phyloP scores from a whole-genome alignment of 2,888 invertebrate genomes.

The Mycogona germanica region DNA sequence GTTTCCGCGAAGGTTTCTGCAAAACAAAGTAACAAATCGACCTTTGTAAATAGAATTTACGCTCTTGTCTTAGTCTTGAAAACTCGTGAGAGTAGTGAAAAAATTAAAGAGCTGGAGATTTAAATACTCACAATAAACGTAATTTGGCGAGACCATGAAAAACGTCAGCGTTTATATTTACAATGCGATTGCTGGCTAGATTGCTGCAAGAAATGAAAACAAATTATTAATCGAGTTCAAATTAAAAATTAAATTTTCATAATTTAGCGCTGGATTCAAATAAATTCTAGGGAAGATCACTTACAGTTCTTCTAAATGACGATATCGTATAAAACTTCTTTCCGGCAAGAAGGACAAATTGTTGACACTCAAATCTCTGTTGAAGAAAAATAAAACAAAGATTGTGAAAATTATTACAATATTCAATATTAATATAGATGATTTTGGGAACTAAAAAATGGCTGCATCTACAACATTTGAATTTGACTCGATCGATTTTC shows the following conservation, averaged over 20 bases:
- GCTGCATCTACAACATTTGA: too few relatives aligned
- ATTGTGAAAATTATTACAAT: too few relatives aligned
- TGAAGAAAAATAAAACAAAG: conserved; percentile 21
- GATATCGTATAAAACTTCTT: conserved; percentile 18
- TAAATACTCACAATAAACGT: conserved; percentile 28
- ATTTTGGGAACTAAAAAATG: too few relatives aligned
- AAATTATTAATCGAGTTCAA: conserved; percentile 7
- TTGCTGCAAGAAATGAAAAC: conserved; percentile 43
- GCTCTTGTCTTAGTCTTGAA: not conserved
- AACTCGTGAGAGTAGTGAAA: not conserved
- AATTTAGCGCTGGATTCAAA: not conserved
- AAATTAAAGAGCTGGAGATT: not conserved
- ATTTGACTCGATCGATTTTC: too few relatives aligned
- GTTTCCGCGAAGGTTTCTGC: conserved; percentile 30
- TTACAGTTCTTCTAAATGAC: conserved; percentile 23
- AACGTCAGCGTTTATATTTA: conserved; percentile 27
- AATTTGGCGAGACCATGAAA: conserved; percentile 29
- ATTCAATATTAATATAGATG: too few relatives aligned
- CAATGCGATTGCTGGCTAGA: conserved; percentile 54
- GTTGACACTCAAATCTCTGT: conserved; percentile 23
- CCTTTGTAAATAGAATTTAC: not conserved
- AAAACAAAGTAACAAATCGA: not conserved
- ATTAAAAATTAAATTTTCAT: not conserved
- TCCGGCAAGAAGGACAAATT: conserved; percentile 21
- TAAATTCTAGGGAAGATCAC: conserved; percentile 13